Evolutionary conservation across 1,140 invertebrate species (phyloP).

Genomic region (Bradynema listronoti): DNA sequence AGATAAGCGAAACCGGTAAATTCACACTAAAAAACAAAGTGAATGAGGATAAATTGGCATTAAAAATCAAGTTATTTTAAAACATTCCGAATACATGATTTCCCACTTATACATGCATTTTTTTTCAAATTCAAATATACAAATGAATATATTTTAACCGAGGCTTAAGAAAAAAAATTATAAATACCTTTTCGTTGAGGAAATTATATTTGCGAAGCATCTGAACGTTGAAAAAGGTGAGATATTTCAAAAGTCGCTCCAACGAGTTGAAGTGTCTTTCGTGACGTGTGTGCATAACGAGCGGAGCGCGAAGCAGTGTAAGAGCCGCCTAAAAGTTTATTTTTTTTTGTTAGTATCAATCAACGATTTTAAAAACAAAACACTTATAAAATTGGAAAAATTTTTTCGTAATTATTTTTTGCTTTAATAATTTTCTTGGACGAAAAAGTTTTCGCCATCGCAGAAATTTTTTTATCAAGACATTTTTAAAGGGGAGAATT

Average conservation of each 20-base stretch:
- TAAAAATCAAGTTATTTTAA: conserved; percentile 3
- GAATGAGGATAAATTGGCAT: conserved; percentile 16
- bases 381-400: background rate
- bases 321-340: conserved; percentile 44
- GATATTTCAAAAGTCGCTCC: conserved; percentile 32
- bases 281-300: conserved; percentile 39
- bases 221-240: conserved; percentile 53
- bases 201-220: conserved; percentile 47
- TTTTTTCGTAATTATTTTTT: background rate
- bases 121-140: conserved; percentile 8
- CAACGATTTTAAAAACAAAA: conserved; percentile 10
- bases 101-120: background rate
- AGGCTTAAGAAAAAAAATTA: background rate
- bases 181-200: conserved; percentile 39
- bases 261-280: conserved; percentile 16
- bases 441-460: background rate
- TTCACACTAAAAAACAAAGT: conserved; percentile 33
- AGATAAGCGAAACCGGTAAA: conserved; percentile 48
- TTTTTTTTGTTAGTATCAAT: too few relatives aligned
- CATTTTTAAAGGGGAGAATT: too few relatives aligned
- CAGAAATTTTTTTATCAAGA: too few relatives aligned
- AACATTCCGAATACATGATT: background rate
- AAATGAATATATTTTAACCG: conserved; percentile 11
- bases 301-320: conserved; percentile 45
- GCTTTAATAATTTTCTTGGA: background rate